Evolutionary conservation across 2,113 vertebrate species (phyloP).

Genomic region (Thermophis baileyi): DNA sequence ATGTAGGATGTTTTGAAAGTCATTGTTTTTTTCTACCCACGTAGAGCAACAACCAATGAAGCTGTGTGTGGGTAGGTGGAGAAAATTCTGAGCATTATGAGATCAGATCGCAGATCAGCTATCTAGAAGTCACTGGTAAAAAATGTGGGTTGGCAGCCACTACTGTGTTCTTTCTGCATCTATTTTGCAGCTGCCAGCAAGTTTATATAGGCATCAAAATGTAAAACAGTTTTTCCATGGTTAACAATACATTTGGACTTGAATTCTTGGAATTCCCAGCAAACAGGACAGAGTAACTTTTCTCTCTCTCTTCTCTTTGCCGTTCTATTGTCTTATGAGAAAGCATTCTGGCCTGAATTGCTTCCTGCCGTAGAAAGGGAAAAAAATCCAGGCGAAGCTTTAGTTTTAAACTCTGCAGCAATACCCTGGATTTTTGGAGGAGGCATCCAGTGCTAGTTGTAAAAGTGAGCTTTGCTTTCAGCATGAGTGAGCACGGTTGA

Average conservation of each 20-base stretch:
- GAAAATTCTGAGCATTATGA: not conserved
- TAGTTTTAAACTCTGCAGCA: not conserved
- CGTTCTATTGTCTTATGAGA: not conserved
- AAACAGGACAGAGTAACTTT: not conserved
- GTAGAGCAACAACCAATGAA: not conserved
- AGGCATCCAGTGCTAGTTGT: rapidly evolving
- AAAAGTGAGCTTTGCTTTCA: rapidly evolving
- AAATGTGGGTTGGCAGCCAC: not conserved
- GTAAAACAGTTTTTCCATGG: not conserved
- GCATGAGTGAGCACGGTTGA: conserved; percentile 7
- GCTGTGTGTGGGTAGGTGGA: not conserved
- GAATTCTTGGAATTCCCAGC: not conserved
- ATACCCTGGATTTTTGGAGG: not conserved
- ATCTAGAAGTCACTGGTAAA: not conserved
- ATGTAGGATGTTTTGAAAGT: not conserved
- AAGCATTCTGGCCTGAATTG: not conserved
- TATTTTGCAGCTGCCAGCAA: not conserved
- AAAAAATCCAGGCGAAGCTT: not conserved
- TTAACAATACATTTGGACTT: not conserved
- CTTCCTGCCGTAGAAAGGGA: not conserved
- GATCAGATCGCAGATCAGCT: not conserved
- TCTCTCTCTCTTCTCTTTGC: not conserved
- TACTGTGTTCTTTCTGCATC: not conserved
- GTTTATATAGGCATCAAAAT: not conserved
- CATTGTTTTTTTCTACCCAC: not conserved